Base-by-base conservation (phyloP, 2,113 vertebrate genomes). In the Spilogale gracilis region DNA sequence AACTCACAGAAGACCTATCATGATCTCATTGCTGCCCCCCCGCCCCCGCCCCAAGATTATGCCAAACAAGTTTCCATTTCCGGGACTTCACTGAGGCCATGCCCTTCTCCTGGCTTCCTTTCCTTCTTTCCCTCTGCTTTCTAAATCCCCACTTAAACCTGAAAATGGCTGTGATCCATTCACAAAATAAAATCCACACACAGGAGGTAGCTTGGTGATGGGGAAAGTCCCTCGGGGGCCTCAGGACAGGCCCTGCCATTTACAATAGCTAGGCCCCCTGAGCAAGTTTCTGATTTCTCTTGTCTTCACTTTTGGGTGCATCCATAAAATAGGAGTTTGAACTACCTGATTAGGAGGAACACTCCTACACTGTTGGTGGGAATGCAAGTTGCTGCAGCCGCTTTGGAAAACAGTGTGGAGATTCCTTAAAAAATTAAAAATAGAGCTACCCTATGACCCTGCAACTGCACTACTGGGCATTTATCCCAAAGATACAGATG, bases 261-360 rank as follows among this genome's bases (percentile, higher is more conserved):
- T 20, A 16, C 25, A 54, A 65, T 45, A 61, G 27, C 67, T 32
- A 23, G 38, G 23, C 69, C 58, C 89, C 69, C 50, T 21, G 65
- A 71, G 20, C 54, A 74, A 82, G 27, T 45, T 78, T 93, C 83
- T 81, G 92, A 82, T 11, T 87, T 50, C 58, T 96, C 78, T 54
- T 48, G 32, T 82, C 67, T 80, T 85, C 63, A 18, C 20, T 32
- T 67, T 61, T 45, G 32, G 43, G 17, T 74, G 92, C 60, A 61
- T 43, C 48, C 78, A 63, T 50, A 96, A 97, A 94, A 89, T 81
- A 56, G 85, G 9, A 82, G 18, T 63, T 32, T 67, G n/a, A 89
- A 50, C 48, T 80, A 20, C 2, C 6, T 48, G 12, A 83, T 74
- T 32, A n/a, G 78, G 79, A 96, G n/a, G n/a, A 38, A 38, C 38